Conservation (phyloP, 2,888 invertebrate species). For the Mamestra brassicae region DNA sequence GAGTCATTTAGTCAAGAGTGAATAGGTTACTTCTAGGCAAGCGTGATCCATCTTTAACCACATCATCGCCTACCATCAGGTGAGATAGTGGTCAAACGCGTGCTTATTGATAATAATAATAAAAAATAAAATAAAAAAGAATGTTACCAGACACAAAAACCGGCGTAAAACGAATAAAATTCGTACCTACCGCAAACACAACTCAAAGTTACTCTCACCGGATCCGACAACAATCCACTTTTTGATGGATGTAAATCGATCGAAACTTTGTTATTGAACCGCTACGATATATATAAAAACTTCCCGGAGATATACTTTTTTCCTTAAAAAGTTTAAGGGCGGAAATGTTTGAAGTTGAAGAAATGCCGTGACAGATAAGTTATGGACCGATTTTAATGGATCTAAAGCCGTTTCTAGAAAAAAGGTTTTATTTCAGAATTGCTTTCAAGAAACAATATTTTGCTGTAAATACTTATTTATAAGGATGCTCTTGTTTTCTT, state of each 20-base stretch:
- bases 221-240: constrained; percentile 70
- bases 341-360: constrained; percentile 64
- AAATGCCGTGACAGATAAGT: constrained; percentile 60
- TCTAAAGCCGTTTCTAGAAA: constrained; percentile 50
- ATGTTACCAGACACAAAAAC: neutral
- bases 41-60: too few species aligned
- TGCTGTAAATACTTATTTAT: neutral
- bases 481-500: neutral
- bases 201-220: constrained; percentile 51
- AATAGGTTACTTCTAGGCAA: too few species aligned
- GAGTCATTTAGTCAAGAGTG: too few species aligned
- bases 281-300: constrained; percentile 68
- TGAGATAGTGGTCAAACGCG: too few species aligned
- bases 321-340: constrained; percentile 61
- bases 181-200: constrained; percentile 30
- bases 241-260: constrained; percentile 78
- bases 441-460: constrained; percentile 19
- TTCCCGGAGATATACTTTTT: constrained; percentile 67
- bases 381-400: constrained; percentile 61
- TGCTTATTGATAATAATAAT: too few species aligned
- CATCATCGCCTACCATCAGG: too few species aligned
- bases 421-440: constrained; percentile 32
- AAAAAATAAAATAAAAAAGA: too few species aligned
- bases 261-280: constrained; percentile 77
- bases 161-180: neutral